These are phyloP conservation scores for Ophioninae sp. DNA, from an alignment of 2,888 invertebrate species.

Conservation along the genomic window DNA sequence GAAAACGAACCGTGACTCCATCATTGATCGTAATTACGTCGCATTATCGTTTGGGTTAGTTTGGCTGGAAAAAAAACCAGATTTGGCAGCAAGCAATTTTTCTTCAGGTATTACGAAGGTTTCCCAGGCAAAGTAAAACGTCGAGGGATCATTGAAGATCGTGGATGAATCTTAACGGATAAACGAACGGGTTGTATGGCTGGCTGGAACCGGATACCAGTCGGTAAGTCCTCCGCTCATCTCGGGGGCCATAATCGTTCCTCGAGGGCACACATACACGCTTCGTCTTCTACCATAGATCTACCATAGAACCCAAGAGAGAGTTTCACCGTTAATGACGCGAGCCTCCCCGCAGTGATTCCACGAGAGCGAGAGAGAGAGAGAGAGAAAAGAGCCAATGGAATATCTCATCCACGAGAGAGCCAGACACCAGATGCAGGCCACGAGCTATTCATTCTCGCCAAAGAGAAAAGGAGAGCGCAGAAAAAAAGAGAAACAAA, in stretches of 20 bases:
- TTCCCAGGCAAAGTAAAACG: conserved; percentile 11
- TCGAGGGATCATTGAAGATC: conserved; percentile 26
- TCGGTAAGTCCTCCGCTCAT: conserved; percentile 61
- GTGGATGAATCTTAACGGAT: conserved; percentile 10
- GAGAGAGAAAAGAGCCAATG: conserved; percentile 16
- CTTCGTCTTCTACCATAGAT: background rate
- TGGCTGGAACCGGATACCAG: conserved; percentile 64
- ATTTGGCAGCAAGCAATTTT: background rate
- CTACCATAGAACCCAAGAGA: conserved; percentile 24
- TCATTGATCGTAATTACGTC: background rate
- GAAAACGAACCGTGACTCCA: background rate
- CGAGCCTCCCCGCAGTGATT: conserved; percentile 35
- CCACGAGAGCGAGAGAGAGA: conserved; percentile 33
- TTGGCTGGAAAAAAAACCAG: background rate
- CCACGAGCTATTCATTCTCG: conserved; percentile 59
- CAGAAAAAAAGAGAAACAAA: conserved; percentile 23
- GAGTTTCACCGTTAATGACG: conserved; percentile 70
- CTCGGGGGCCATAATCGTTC: conserved; percentile 60
- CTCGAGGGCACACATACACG: conserved; percentile 18
- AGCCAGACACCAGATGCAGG: conserved; percentile 62
- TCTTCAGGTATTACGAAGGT: conserved; percentile 1
- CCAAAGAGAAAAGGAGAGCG: conserved; percentile 34
- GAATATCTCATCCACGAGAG: conserved; percentile 43
- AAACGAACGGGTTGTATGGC: conserved; percentile 14
- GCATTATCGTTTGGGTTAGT: background rate